phyloP scores from a whole-genome alignment of 2,888 invertebrate genomes.

The Dasypogon diadema region DNA sequence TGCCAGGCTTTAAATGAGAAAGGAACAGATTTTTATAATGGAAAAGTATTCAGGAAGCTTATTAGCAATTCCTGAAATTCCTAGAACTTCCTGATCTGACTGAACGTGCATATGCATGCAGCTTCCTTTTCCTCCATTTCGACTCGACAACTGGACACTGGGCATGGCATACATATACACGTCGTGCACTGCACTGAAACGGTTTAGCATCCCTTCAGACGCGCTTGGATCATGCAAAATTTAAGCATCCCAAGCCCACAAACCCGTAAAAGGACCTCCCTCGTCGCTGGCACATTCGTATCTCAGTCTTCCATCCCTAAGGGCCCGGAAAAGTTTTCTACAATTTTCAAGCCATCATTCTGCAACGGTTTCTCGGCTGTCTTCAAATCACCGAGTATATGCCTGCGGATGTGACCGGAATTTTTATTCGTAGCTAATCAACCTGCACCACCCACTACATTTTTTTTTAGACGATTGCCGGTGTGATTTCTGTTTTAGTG shows the following conservation, averaged over 20 bases:
- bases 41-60: constrained; percentile 16
- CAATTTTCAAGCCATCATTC: constrained; percentile 18
- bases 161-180: not conserved
- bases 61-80: constrained; percentile 41
- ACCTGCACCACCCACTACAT: constrained; percentile 1
- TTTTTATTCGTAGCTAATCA: constrained; percentile 33
- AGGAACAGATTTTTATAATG: constrained; percentile 26
- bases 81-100: constrained; percentile 5
- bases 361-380: not conserved
- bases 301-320: not conserved
- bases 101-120: constrained; percentile 15
- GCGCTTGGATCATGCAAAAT: constrained; percentile 7
- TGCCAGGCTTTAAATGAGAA: constrained; percentile 13
- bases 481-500: not conserved
- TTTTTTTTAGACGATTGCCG: not conserved
- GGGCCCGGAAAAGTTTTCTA: not conserved
- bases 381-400: not conserved
- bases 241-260: constrained; percentile 22
- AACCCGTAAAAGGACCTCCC: constrained; percentile 1
- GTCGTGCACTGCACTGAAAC: not conserved
- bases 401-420: constrained; percentile 27
- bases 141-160: not conserved
- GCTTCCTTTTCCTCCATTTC: constrained; percentile 17
- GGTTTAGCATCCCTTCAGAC: constrained; percentile 1
- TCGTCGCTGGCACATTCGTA: not conserved